These are phyloP conservation scores for Neoascia interrupta DNA, from an alignment of 2,888 invertebrate genomes.

Conservation along the genomic window DNA sequence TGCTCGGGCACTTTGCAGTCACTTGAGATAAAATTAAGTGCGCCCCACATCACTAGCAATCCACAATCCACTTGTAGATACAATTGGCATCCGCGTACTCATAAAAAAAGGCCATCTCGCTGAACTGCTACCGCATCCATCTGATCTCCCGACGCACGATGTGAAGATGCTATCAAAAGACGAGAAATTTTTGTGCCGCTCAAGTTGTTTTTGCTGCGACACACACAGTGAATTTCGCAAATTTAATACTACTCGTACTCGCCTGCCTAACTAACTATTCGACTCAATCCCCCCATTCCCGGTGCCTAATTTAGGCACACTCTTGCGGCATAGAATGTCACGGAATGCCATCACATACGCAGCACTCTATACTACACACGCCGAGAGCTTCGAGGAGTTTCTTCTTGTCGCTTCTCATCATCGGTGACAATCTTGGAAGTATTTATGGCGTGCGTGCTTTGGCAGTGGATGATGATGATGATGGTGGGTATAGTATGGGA, in stretches of 20 bases:
- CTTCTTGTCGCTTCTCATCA: slow-evolving; percentile 28
- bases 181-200: not conserved
- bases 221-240: slow-evolving; percentile 60
- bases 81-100: slow-evolving; percentile 69
- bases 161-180: slow-evolving; percentile 13
- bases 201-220: slow-evolving; percentile 44
- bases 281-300: slow-evolving; percentile 64
- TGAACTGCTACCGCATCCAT: too few species aligned
- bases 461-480: slow-evolving; percentile 5
- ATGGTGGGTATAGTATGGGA: slow-evolving; percentile 5
- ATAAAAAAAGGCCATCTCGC: slow-evolving; percentile 61
- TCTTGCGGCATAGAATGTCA: slow-evolving; percentile 53
- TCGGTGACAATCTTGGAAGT: slow-evolving; percentile 59
- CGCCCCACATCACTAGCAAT: slow-evolving; percentile 68
- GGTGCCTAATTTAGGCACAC: slow-evolving; percentile 62
- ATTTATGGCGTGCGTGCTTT: slow-evolving; percentile 55
- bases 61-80: slow-evolving; percentile 67
- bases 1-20: slow-evolving; percentile 63
- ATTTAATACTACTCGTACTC: slow-evolving; percentile 68
- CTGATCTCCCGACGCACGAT: too few species aligned
- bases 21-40: slow-evolving; percentile 67
- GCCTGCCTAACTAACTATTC: slow-evolving; percentile 65
- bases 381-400: slow-evolving; percentile 1
- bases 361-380: too few species aligned
- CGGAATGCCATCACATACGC: not conserved